Conservation (phyloP, 1,140 invertebrate genomes). For the Gryllus bimaculatus region DNA sequence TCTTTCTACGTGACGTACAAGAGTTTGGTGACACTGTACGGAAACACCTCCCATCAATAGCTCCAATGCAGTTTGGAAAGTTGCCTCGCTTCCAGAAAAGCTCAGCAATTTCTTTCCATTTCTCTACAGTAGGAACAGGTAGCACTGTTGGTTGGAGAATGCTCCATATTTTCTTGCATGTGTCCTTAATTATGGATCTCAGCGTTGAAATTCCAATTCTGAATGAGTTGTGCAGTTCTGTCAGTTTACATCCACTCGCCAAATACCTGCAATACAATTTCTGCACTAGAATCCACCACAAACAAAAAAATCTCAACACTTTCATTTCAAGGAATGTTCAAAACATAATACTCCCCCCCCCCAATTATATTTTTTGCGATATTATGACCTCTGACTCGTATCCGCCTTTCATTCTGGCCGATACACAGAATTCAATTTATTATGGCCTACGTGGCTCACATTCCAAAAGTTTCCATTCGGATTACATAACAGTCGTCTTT, state of each 20-base stretch:
- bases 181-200: conserved; percentile 27
- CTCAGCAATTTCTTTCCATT: conserved; percentile 27
- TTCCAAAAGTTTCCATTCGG: too few relatives aligned
- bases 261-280: conserved; percentile 29
- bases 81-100: conserved; percentile 29
- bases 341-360: too few relatives aligned
- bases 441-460: too few relatives aligned
- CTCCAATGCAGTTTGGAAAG: conserved; percentile 31
- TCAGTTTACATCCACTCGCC: conserved; percentile 29
- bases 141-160: conserved; percentile 25
- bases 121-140: conserved; percentile 25
- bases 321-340: too few relatives aligned
- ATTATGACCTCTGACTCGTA: too few relatives aligned
- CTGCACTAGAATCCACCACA: background rate
- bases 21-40: conserved; percentile 23
- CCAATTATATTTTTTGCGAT: too few relatives aligned
- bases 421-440: too few relatives aligned
- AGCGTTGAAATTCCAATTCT: conserved; percentile 29
- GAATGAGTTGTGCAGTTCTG: conserved; percentile 30
- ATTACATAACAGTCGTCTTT: too few relatives aligned
- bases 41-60: conserved; percentile 33
- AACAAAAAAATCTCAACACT: too few relatives aligned
- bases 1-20: conserved; percentile 33
- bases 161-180: conserved; percentile 29
- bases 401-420: too few relatives aligned